phyloP scores from a whole-genome alignment of 2,113 vertebrate genomes.

The Phoxinus phoxinus region DNA sequence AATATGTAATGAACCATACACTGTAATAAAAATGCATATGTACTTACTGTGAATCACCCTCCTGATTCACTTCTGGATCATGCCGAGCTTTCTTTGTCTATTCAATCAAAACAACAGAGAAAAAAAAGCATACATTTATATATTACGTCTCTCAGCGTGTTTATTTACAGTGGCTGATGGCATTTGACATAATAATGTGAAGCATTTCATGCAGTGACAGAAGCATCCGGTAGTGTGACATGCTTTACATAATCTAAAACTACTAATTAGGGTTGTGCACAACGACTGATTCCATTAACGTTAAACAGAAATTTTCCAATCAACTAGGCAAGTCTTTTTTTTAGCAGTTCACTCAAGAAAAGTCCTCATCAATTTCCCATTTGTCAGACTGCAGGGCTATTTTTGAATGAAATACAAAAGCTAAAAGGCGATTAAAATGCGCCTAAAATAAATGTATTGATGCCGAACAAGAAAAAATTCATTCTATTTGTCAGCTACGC shows the following conservation, averaged over 20 bases:
- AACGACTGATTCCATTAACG: too few relatives aligned
- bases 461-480: background rate
- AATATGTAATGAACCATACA: background rate
- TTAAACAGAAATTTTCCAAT: too few relatives aligned
- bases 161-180: background rate
- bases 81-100: conserved; percentile 79
- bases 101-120: conserved; percentile 27
- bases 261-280: too few relatives aligned
- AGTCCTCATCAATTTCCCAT: background rate
- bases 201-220: background rate
- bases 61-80: conserved; percentile 63
- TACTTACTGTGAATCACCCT: conserved; percentile 69
- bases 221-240: background rate
- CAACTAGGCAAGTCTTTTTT: too few relatives aligned
- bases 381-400: background rate
- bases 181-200: background rate
- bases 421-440: background rate
- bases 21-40: background rate
- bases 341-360: background rate
- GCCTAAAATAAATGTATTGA: background rate
- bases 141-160: background rate
- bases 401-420: background rate
- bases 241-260: too few relatives aligned
- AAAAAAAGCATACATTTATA: background rate
- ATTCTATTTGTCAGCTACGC: too few relatives aligned